Base-by-base conservation (phyloP, 2,113 vertebrate species). In the Nothobranchius furzeri region DNA sequence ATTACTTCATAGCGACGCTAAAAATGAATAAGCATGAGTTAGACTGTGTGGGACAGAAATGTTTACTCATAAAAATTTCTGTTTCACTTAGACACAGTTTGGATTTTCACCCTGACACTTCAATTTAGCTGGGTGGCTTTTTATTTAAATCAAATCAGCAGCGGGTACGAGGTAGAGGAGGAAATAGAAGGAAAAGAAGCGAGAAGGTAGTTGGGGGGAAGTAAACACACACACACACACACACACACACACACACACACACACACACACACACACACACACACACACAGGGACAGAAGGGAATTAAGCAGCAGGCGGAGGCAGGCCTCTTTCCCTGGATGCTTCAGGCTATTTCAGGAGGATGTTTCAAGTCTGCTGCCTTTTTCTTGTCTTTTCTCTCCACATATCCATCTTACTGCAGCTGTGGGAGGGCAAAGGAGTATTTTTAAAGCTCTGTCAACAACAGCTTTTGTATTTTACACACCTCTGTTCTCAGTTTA, bases 1-100 rank as follows among this genome's bases (percentile, higher is more conserved):
- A 71, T 82, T 78, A 76, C 79, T 88, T 80, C 63, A 68, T 76
- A 66, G 69, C 71, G 11, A 50, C 9, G n/a, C 57, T 55, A 48
- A 48, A 78, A 85, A 90, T 84, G 87, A 90, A 90, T 85, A 86
- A 85, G 86, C 83, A 89, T 82, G 79, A 88, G 84, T 24, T 54
- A 60, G 71, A 70, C 53, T 57, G 64, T 25, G 63, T 51, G 48
- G 70, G 68, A 85, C 82, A 64, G 56, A 85, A 83, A 87, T 87
- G 85, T 88, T 87, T 76, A 80, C 75, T 77, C 73, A 20, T 81
- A 82, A 73, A 79, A 57, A 2, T 68, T 75, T 69, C 69, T 59
- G 71, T 76, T 83, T 86, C 73, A 75, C 73, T 82, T 82, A 84
- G 81, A 82, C 64, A 86, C 73, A 74, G 70, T 84, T 83, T 68